Conservation (phyloP, 1,140 invertebrate genomes). For the Arion vulgaris region DNA sequence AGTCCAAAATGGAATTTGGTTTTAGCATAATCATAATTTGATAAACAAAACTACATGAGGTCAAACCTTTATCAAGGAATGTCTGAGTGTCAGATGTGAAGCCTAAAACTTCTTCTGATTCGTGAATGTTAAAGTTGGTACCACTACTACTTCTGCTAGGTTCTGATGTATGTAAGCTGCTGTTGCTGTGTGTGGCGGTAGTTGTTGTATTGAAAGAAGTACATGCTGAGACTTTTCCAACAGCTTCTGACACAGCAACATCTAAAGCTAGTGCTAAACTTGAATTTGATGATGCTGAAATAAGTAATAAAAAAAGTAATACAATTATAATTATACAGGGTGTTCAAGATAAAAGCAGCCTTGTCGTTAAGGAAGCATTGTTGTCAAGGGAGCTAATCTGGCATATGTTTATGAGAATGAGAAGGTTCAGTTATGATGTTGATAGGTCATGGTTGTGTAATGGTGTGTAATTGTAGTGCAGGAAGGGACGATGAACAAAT, state of each 20-base stretch:
- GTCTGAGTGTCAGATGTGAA: slow-evolving; percentile 18
- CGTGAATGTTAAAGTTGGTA: not conserved
- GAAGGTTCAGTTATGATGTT: too few species aligned
- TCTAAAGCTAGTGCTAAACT: slow-evolving; percentile 8
- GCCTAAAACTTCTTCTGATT: slow-evolving; percentile 15
- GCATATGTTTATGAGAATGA: too few species aligned
- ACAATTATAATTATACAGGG: too few species aligned
- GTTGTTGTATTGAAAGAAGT: not conserved
- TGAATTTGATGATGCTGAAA: not conserved
- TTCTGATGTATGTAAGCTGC: not conserved
- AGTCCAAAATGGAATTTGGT: too few species aligned
- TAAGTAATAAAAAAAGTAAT: not conserved
- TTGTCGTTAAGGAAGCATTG: too few species aligned
- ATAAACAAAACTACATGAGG: too few species aligned
- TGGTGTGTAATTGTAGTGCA: too few species aligned
- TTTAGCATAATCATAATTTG: too few species aligned
- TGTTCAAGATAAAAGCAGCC: too few species aligned
- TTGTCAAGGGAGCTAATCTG: too few species aligned
- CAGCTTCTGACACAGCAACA: slow-evolving; percentile 11
- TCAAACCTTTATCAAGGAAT: slow-evolving; percentile 24
- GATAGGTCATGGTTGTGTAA: too few species aligned
- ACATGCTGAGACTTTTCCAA: not conserved
- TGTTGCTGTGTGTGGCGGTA: not conserved
- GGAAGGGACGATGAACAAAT: too few species aligned
- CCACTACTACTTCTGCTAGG: not conserved